These are phyloP conservation scores for Tigriopus californicus DNA, from an alignment of 2,888 invertebrate genomes.

Conservation along the genomic window DNA sequence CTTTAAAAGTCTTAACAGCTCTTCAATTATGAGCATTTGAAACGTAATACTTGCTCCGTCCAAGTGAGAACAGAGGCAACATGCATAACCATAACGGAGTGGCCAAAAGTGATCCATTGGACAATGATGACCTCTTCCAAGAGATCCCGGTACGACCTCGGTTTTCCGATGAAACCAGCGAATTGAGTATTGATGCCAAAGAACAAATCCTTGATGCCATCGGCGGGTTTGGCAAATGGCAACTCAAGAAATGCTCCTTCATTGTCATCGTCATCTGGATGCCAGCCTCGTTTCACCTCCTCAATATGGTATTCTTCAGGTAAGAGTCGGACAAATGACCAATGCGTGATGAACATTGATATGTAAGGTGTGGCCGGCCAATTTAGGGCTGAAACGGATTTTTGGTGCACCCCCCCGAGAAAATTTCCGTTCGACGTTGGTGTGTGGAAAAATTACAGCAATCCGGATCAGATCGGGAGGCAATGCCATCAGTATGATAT, in stretches of 20 bases:
- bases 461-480: neutral
- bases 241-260: slow-evolving; percentile 2
- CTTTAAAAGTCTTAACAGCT: too few species aligned
- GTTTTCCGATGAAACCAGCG: too few species aligned
- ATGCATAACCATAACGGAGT: too few species aligned
- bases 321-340: neutral
- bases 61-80: too few species aligned
- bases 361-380: neutral
- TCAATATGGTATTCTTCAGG: slow-evolving; percentile 11
- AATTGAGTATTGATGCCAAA: neutral
- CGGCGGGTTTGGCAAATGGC: slow-evolving; percentile 6
- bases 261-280: slow-evolving; percentile 5
- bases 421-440: neutral
- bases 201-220: neutral
- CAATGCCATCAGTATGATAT: slow-evolving; percentile 1
- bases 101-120: too few species aligned
- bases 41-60: too few species aligned
- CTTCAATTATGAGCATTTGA: too few species aligned
- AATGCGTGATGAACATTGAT: neutral
- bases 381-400: slow-evolving; percentile 2
- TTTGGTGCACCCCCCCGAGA: slow-evolving; percentile 1
- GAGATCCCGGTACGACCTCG: too few species aligned
- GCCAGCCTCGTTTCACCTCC: slow-evolving; percentile 8
- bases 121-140: too few species aligned
- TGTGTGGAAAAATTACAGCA: neutral